These are phyloP conservation scores for Bufotes viridis DNA, from an alignment of 2,797 vertebrate genomes.

Conservation along the genomic window DNA sequence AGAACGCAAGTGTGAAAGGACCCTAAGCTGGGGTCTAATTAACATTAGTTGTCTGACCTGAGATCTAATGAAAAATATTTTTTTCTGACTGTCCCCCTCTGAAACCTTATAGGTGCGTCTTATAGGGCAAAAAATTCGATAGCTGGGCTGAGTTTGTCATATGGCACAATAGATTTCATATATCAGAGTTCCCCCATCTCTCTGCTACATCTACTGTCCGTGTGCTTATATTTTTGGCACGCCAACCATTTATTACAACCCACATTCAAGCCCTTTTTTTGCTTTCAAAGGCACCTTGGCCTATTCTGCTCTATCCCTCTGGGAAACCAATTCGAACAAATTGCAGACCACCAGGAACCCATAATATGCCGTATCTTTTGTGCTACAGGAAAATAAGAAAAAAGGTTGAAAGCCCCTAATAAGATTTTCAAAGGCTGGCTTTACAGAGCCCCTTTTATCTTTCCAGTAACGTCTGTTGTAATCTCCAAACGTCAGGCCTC, in stretches of 20 bases:
- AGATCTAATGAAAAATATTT: too few species aligned
- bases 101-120: too few species aligned
- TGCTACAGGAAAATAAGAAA: slow-evolving; percentile 3
- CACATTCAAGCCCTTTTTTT: not conserved
- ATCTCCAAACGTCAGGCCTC: slow-evolving; percentile 6
- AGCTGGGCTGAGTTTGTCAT: too few species aligned
- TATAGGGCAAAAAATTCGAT: too few species aligned
- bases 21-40: too few species aligned
- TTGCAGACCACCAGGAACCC: slow-evolving; percentile 8
- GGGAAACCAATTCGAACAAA: slow-evolving; percentile 17
- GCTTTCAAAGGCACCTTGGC: slow-evolving; percentile 26
- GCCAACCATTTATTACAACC: too few species aligned
- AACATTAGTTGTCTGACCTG: too few species aligned
- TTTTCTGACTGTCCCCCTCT: too few species aligned
- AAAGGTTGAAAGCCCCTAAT: not conserved
- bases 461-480: not conserved
- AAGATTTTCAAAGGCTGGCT: slow-evolving; percentile 8
- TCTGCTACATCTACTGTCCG: not conserved
- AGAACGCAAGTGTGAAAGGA: too few species aligned
- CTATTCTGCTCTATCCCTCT: slow-evolving; percentile 2
- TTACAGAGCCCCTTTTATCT: not conserved
- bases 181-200: not conserved
- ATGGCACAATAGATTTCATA: too few species aligned
- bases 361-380: slow-evolving; percentile 1
- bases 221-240: not conserved